A percentile compares a stretch with the other conserved stretches of the same genome.
Conservation (phyloP, 2,888 invertebrate species). For the Phania funesta region DNA sequence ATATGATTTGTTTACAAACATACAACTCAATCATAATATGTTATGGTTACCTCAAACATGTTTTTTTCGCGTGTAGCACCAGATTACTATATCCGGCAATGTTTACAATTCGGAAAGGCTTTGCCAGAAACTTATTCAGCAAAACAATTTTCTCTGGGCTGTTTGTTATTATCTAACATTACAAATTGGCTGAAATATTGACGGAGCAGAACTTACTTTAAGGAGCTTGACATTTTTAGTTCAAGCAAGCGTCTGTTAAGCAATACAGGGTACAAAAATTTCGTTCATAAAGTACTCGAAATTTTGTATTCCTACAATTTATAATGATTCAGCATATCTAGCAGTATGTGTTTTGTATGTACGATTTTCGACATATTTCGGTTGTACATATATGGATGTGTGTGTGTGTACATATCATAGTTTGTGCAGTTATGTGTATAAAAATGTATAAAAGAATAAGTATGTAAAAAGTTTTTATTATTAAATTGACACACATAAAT, state of each 20-base stretch:
- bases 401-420: not conserved
- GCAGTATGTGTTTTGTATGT: constrained; percentile 15
- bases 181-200: no score
- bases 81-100: no score
- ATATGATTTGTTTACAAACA: no score
- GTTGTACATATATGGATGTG: not conserved
- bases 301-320: constrained; percentile 24
- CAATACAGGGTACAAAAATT: not conserved
- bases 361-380: not conserved
- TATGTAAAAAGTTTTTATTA: constrained; percentile 35
- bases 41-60: no score
- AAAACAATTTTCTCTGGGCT: no score
- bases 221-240: no score
- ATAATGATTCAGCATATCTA: constrained; percentile 60
- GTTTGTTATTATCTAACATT: no score
- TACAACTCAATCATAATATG: no score
- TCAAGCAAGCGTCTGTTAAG: not conserved
- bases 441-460: not conserved
- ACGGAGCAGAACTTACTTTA: no score
- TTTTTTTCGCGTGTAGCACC: no score
- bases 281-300: not conserved
- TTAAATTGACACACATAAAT: constrained; percentile 55
- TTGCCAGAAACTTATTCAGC: no score
- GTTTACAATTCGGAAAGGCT: no score
- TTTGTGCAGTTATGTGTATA: not conserved